Evolutionary conservation across 2,888 invertebrate genomes (phyloP).

Genomic region (Pantelozetes paolii): DNA sequence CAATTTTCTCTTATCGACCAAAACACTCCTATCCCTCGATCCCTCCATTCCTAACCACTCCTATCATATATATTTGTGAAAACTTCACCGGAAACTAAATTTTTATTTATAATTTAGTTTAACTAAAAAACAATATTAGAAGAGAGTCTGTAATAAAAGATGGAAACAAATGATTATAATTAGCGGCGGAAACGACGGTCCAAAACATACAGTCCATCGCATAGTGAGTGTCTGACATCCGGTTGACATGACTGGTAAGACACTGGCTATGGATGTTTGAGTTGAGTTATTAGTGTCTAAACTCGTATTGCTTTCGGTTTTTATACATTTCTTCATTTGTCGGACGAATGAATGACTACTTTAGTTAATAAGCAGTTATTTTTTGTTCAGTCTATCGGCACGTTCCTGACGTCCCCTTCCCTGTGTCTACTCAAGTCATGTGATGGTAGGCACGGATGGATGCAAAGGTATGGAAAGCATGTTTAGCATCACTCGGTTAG

Average conservation of each 20-base stretch:
- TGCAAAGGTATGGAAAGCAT: neutral
- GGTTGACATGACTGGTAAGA: neutral
- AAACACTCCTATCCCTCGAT: neutral
- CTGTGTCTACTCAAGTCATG: neutral
- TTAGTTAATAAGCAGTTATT: constrained; percentile 23
- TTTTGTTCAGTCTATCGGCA: constrained; percentile 6
- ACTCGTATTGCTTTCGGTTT: neutral
- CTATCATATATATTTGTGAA: neutral
- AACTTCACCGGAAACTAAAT: constrained; percentile 19
- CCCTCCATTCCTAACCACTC: neutral
- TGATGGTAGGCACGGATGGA: neutral
- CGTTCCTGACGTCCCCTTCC: neutral
- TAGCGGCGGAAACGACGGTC: constrained; percentile 10
- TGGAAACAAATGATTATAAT: neutral
- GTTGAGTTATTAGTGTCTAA: neutral
- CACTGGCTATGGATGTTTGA: neutral
- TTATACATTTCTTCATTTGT: constrained; percentile 8
- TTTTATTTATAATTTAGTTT: constrained; percentile 22
- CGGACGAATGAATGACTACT: neutral
- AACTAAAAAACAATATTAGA: constrained; percentile 20
- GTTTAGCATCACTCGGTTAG: neutral
- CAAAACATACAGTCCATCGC: neutral
- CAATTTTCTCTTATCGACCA: neutral
- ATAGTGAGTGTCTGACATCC: constrained; percentile 3
- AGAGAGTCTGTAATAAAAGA: neutral